Conservation (phyloP, 2,888 invertebrate genomes). For the Emmelina monodactyla region DNA sequence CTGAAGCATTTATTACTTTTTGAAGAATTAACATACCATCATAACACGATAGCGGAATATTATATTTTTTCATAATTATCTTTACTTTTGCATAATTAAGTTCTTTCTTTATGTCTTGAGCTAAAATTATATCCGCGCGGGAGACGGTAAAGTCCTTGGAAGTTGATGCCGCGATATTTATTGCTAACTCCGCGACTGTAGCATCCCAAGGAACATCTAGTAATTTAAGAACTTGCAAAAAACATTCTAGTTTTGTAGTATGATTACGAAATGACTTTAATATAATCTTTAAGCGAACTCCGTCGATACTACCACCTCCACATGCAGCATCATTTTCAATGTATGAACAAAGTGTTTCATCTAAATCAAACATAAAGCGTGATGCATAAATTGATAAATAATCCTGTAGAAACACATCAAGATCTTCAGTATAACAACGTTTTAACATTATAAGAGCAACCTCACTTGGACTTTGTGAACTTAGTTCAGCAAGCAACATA, state of each 20-base stretch:
- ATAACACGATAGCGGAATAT: constrained; percentile 43
- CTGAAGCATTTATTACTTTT: constrained; percentile 34
- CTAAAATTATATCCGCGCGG: constrained; percentile 35
- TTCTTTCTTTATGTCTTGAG: constrained; percentile 49
- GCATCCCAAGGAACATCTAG: constrained; percentile 53
- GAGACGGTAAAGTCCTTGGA: constrained; percentile 43
- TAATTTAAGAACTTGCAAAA: constrained; percentile 47
- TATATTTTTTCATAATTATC: constrained; percentile 54
- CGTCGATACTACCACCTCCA: constrained; percentile 48
- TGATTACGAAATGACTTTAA: constrained; percentile 39
- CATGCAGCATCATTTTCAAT: constrained; percentile 48
- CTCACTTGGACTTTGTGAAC: constrained; percentile 45
- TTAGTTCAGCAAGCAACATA: constrained; percentile 46
- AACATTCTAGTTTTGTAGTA: constrained; percentile 41
- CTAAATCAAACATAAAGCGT: constrained; percentile 45
- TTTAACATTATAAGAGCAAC: constrained; percentile 53
- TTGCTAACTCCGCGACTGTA: constrained; percentile 35
- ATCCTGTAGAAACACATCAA: constrained; percentile 40
- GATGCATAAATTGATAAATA: constrained; percentile 48
- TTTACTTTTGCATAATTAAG: constrained; percentile 50
- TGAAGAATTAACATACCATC: constrained; percentile 46
- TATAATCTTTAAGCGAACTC: constrained; percentile 39
- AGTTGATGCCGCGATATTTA: constrained; percentile 34
- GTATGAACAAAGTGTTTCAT: constrained; percentile 43
- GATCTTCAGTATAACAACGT: constrained; percentile 58